phyloP scores from a whole-genome alignment of 2,113 vertebrate species.

The Catagonus wagneri region DNA sequence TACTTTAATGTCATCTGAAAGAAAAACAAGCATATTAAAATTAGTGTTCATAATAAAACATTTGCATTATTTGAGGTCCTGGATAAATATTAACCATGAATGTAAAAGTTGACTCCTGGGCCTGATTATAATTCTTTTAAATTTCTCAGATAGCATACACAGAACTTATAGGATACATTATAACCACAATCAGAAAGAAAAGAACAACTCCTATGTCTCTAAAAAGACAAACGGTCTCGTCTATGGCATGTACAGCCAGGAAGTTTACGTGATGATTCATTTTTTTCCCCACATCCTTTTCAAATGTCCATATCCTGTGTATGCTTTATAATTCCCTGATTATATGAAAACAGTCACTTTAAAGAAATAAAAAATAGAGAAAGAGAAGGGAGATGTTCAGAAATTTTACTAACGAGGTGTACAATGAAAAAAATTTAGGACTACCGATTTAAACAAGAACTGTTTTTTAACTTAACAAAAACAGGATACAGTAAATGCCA shows the following conservation, averaged over 20 bases:
- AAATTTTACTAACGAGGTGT: neutral
- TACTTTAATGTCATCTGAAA: constrained; percentile 95
- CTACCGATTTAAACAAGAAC: neutral
- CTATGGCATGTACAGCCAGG: neutral
- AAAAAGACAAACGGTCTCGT: constrained; percentile 1
- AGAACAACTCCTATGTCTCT: neutral
- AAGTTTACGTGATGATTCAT: neutral
- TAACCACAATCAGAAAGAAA: neutral
- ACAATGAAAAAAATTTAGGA: neutral
- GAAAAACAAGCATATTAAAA: constrained; percentile 80
- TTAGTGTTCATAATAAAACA: constrained; percentile 48
- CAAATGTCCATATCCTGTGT: neutral
- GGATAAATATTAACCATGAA: neutral
- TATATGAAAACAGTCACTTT: neutral
- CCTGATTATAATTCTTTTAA: constrained; percentile 6
- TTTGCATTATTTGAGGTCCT: neutral
- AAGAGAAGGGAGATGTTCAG: neutral
- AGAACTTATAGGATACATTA: neutral
- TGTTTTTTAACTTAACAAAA: constrained; percentile 34
- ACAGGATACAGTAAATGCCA: constrained; percentile 50
- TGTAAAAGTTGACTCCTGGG: neutral
- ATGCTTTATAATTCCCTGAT: constrained; percentile 12
- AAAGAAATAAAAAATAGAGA: neutral
- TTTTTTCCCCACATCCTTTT: neutral
- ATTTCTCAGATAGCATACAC: neutral